Conservation (phyloP, 2,797 vertebrate species). For the Chromobotia macracanthus region DNA sequence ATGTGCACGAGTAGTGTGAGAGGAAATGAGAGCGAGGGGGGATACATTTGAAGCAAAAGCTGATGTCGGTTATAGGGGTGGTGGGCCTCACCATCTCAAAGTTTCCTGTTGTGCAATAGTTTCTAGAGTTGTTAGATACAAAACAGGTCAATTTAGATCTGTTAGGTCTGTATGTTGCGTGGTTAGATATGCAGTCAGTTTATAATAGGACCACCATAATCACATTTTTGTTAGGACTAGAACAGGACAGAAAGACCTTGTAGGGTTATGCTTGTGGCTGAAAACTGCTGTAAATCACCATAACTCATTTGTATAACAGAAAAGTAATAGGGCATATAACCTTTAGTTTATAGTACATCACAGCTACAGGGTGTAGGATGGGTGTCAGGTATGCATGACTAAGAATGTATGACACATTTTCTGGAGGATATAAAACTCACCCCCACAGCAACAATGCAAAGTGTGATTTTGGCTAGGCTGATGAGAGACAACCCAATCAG, state of each 20-base stretch:
- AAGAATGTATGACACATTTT: not conserved
- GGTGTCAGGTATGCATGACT: not conserved
- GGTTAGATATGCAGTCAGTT: not conserved
- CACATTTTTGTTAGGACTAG: not conserved
- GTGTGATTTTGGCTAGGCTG: conserved; percentile 37
- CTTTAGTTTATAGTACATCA: no score
- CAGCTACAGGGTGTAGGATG: not conserved
- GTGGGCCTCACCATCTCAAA: not conserved
- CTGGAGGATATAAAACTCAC: conserved; percentile 40
- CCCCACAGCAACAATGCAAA: conserved; percentile 35
- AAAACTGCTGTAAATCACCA: no score
- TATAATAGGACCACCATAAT: no score
- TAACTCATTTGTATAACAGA: not conserved
- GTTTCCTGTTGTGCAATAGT: conserved; percentile 27
- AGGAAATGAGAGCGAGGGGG: not conserved
- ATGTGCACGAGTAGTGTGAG: no score
- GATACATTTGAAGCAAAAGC: not conserved
- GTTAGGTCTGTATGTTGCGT: not conserved
- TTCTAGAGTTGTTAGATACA: not conserved
- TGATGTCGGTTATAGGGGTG: not conserved
- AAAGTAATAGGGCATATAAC: not conserved
- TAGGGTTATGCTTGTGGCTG: no score
- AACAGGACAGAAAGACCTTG: not conserved
- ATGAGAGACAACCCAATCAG: conserved; percentile 18
- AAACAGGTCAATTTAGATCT: not conserved